Base-by-base conservation (phyloP, 2,888 invertebrate genomes). In the Ceratothoa steindachneri region DNA sequence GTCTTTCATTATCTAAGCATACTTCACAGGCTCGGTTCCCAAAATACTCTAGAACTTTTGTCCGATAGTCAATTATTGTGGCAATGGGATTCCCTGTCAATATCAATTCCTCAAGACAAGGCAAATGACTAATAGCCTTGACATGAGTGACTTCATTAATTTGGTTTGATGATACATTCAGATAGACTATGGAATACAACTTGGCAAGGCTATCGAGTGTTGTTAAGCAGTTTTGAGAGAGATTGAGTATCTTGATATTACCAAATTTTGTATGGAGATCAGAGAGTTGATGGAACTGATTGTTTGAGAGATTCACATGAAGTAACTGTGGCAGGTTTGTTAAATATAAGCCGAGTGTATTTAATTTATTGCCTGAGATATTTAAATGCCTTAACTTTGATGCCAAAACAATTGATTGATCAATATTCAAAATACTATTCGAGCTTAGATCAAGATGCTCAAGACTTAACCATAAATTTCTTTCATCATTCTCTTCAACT, bases 81-180 rank as follows among this genome's bases (percentile, higher is more conserved):
- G 95, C 93, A 0, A 97, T 91, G 19, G 93, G 92, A 86, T 97
- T 97, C 0, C 95, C 95, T 0, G 91, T 92, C 65, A 97, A 85
- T 82, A 90, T 88, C n/a, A 97, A 85, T 84, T 90, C 89, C 83
- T 95, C 95, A 71, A 98, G 85, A 82, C 93, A 92, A 0, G 96
- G 96, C 55, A 98, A 85, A 76, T 88, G 88, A 51, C 92, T 90
- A 66, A 97, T 87, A 84, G 91, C 87, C 81, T 89, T 89, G 0
- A 96, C 90, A 83, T 95, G 93, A 80, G 90, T 89, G 9, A 96
- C 89, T 73, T 91, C 89, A 1, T 88, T 87, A 64, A 98, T 90
- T 73, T 88, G 86, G 85, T 98, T 98, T 81, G 92, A 91, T 81
- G 93, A 92, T 64, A 97, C 86, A 86, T 97, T 92, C 78, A 98